Evolutionary conservation across 92 coral and sea anemone genomes (phyloP), one percentile per base, ranked within the genome.

Genomic region (Parazoanthus atlanticus): DNA sequence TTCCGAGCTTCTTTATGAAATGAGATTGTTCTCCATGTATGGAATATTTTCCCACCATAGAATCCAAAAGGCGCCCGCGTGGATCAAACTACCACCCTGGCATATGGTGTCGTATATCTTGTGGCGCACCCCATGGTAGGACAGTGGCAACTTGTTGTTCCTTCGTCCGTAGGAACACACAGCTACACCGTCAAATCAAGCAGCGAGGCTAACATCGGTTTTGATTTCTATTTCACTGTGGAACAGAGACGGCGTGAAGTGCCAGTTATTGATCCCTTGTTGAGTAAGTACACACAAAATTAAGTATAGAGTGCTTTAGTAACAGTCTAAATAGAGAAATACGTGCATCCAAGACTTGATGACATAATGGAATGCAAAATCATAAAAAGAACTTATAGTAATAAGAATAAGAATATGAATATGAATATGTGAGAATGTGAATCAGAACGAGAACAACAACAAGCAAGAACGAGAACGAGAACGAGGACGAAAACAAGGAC

Each of bases 191-290:
- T 79, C 10, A 79, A 79, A 34, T 79, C 84, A 58, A 79, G 84
- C 46, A 79, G 84, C 41, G 36, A 52, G 26, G 67, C 67, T 17
- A 79, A 79, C 71, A 79, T 79, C 4, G 84, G 66, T 1, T 79
- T 79, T 47, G 84, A 79, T 52, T 79, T 79, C 25, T 79, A 79
- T 29, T 79, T 79, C n/a, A 79, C 84, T 16, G 67, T 49, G 25
- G 67, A 46, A n/a, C 84, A 49, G 40, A 16, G 67, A 49, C 33
- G 84, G 28, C 65, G 84, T 21, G 34, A n/a, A 33, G 71, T 79
- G 12, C 66, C 67, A 3, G 46, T 79, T 29, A 17, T 29, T 8
- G 40, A 54, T 49, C 71, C 84, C 10, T 58, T 79, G 10, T 3
- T 79, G 26, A 54, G 84, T 79, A 32, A 30, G 84, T 79, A 30